phyloP scores from a whole-genome alignment of 2,888 invertebrate species.

The Philonicus albiceps region DNA sequence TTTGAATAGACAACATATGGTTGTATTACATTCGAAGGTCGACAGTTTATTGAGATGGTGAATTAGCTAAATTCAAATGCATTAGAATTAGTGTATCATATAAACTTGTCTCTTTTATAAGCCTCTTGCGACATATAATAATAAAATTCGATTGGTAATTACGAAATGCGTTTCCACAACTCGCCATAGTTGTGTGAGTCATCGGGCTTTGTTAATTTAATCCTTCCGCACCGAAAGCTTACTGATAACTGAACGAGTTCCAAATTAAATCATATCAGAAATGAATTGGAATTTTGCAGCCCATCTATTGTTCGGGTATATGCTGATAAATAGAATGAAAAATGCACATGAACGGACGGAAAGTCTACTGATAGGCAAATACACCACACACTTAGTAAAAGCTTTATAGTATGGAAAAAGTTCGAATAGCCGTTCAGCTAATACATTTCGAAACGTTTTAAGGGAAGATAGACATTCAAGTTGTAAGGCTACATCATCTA shows the following conservation, averaged over 20 bases:
- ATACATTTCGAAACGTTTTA: neutral
- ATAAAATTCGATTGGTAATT: neutral
- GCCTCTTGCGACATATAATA: neutral
- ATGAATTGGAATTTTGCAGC: neutral
- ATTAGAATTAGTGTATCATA: neutral
- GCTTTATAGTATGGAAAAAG: neutral
- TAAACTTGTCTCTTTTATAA: neutral
- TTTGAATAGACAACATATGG: neutral
- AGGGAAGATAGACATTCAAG: neutral
- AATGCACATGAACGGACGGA: neutral
- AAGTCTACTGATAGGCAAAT: constrained; percentile 17
- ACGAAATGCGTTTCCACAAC: neutral
- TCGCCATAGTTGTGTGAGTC: neutral
- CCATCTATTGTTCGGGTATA: neutral
- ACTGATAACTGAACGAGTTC: neutral
- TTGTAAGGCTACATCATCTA: neutral
- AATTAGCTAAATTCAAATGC: neutral
- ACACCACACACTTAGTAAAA: neutral
- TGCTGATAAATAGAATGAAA: neutral
- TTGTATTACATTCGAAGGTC: neutral
- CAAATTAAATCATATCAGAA: neutral
- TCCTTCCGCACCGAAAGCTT: constrained; percentile 2
- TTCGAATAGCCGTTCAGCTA: neutral
- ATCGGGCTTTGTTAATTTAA: neutral
- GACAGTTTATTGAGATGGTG: neutral